Percentiles rank a stretch among this genome's conserved stretches.
These are phyloP conservation scores for Lepidotrigona ventralis DNA, from an alignment of 1,140 invertebrate genomes.

Conservation along the genomic window DNA sequence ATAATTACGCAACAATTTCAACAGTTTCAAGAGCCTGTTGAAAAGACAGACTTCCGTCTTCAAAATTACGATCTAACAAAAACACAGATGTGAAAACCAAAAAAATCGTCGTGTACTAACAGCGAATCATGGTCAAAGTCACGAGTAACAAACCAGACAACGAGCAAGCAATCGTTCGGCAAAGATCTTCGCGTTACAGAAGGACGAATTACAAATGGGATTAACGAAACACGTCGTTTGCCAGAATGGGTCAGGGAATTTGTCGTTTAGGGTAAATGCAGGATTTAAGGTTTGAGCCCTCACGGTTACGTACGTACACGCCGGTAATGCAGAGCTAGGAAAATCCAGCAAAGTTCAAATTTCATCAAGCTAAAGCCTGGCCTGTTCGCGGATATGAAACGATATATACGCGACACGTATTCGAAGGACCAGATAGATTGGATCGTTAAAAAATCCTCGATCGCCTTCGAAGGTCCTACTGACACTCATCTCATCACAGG, in stretches of 20 bases:
- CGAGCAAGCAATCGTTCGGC: slow-evolving; percentile 31
- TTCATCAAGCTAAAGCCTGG: slow-evolving; percentile 55
- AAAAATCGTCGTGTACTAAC: not conserved
- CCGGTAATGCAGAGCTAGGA: not conserved
- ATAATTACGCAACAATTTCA: too few relatives aligned
- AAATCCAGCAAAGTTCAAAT: slow-evolving; percentile 57
- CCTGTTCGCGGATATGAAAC: slow-evolving; percentile 33
- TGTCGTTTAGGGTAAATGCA: slow-evolving; percentile 57
- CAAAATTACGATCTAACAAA: too few relatives aligned
- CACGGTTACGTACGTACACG: slow-evolving; percentile 39
- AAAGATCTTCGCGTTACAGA: slow-evolving; percentile 30
- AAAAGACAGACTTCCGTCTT: too few relatives aligned
- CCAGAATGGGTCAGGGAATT: slow-evolving; percentile 47
- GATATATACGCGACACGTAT: slow-evolving; percentile 5
- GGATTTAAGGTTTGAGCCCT: slow-evolving; percentile 51
- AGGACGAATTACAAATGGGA: slow-evolving; percentile 57
- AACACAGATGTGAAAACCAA: too few relatives aligned
- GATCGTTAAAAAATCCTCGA: slow-evolving; percentile 9
- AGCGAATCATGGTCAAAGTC: not conserved
- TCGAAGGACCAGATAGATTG: not conserved
- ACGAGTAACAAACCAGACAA: not conserved
- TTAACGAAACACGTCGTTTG: slow-evolving; percentile 49
- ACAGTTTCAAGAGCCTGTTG: too few relatives aligned
- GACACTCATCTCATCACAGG: slow-evolving; percentile 6
- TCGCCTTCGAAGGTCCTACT: not conserved